These are phyloP conservation scores for Pherbina coryleti DNA, from an alignment of 2,888 invertebrate genomes.

Conservation along the genomic window DNA sequence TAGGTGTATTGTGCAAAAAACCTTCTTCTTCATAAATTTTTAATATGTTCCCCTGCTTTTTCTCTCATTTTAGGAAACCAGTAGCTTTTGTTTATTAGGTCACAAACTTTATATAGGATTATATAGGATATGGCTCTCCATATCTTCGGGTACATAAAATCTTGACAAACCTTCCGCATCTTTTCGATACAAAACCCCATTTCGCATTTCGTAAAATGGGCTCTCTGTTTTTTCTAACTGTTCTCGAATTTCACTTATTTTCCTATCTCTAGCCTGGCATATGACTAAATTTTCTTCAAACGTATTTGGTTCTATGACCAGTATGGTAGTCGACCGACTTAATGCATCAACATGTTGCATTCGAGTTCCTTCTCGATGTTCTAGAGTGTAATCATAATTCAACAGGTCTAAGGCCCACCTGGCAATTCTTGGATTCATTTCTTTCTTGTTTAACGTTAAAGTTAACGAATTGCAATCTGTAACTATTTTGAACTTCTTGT, in stretches of 20 bases:
- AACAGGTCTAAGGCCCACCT: slow-evolving; percentile 1
- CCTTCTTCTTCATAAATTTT: slow-evolving; percentile 37
- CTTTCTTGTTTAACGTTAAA: not conserved
- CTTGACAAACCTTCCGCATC: not conserved
- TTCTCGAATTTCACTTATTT: not conserved
- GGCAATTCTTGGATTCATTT: not conserved
- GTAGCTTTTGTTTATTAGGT: slow-evolving; percentile 29
- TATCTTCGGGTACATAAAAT: slow-evolving; percentile 3
- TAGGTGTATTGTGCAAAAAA: slow-evolving; percentile 32
- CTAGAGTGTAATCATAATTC: not conserved
- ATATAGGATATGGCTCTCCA: slow-evolving; percentile 27
- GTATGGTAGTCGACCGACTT: not conserved
- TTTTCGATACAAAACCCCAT: slow-evolving; percentile 31
- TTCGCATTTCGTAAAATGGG: slow-evolving; percentile 29
- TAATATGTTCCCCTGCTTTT: slow-evolving; percentile 16
- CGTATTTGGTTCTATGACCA: not conserved
- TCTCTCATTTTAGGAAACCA: slow-evolving; percentile 31
- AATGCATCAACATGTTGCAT: slow-evolving; percentile 22
- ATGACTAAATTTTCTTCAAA: not conserved
- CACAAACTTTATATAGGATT: slow-evolving; percentile 31
- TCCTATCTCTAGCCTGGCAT: not conserved
- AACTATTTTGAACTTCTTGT: not conserved
- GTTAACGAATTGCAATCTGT: slow-evolving; percentile 13
- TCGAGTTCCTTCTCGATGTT: not conserved
- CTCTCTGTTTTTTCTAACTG: not conserved